Percentiles rank a stretch among this genome's conserved stretches.
Conservation (phyloP, 2,797 vertebrate species). For the Semotilus atromaculatus region DNA sequence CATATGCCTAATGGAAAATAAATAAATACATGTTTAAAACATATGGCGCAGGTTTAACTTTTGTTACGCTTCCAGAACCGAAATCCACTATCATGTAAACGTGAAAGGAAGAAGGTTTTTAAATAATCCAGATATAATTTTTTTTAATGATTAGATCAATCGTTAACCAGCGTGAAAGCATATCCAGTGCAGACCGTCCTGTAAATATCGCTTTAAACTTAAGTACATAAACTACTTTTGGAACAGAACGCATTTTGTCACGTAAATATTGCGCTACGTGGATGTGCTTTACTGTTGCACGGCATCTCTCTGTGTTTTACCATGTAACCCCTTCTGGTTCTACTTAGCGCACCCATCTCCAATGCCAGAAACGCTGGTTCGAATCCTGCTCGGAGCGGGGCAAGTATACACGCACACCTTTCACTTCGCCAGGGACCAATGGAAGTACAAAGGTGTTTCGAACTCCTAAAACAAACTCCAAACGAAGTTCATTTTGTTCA, state of each 20-base stretch:
- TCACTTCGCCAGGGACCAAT: no score
- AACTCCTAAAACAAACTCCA: no score
- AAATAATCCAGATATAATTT: neutral
- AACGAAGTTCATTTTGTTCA: no score
- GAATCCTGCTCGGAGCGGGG: no score
- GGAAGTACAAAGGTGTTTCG: no score
- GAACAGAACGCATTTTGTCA: neutral
- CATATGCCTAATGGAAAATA: neutral
- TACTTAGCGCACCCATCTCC: no score
- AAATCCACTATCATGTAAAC: neutral
- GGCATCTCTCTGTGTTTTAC: no score
- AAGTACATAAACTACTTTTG: neutral
- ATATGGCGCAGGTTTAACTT: neutral
- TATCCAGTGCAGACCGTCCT: neutral
- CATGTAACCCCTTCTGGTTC: no score
- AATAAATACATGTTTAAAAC: slow-evolving; percentile 3
- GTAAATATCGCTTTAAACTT: neutral
- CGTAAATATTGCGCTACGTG: neutral
- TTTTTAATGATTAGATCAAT: neutral
- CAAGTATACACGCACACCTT: no score
- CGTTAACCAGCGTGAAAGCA: neutral
- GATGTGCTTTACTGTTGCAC: neutral
- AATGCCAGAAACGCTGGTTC: no score
- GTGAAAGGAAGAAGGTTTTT: neutral
- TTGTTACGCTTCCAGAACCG: neutral